Conservation (phyloP, 2,797 vertebrate genomes). For the Chelmon rostratus region DNA sequence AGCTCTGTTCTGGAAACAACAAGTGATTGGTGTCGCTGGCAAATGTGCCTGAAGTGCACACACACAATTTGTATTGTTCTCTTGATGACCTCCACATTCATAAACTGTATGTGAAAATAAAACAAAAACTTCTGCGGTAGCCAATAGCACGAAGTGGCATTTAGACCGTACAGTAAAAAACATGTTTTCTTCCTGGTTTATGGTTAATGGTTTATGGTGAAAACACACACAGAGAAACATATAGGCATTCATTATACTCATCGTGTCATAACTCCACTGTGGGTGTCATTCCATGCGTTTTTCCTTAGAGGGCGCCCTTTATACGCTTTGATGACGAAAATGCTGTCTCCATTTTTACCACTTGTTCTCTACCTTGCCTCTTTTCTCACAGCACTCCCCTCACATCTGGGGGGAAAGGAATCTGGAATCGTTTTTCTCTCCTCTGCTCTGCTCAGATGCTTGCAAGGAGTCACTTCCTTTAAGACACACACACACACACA, state of each 20-base stretch:
- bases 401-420: conserved; percentile 11
- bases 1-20: background rate
- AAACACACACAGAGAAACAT: background rate
- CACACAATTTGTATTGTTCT: background rate
- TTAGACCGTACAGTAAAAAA: background rate
- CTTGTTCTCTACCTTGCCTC: conserved; percentile 16
- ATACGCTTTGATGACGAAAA: conserved; percentile 4
- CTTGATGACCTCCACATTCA: background rate
- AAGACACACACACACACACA: conserved; percentile 15
- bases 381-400: conserved; percentile 27
- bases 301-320: conserved; percentile 63
- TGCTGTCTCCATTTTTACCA: background rate
- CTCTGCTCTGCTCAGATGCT: conserved; percentile 51
- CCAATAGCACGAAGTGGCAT: background rate
- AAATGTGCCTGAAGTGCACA: background rate
- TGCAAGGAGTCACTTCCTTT: conserved; percentile 38
- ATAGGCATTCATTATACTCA: too few relatives aligned
- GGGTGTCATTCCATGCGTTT: conserved; percentile 15
- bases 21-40: background rate
- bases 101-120: background rate
- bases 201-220: background rate
- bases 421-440: conserved; percentile 71
- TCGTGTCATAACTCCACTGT: background rate
- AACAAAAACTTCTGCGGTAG: background rate
- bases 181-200: background rate